Conservation (phyloP, 2,797 vertebrate genomes). For the Gephyroberyx darwinii region DNA sequence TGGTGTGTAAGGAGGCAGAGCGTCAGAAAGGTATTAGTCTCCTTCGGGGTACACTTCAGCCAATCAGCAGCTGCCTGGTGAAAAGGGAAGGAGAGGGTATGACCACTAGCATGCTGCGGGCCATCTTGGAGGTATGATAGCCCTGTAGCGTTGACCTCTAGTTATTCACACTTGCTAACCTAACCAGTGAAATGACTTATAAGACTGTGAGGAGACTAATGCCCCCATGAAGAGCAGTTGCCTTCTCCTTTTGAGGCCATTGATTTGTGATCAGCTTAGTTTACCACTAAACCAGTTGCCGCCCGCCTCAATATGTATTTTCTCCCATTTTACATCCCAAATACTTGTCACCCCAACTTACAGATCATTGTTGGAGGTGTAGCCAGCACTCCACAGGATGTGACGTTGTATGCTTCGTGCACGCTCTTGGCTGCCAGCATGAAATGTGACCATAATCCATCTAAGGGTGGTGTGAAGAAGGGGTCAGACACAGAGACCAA, state of each 20-base stretch:
- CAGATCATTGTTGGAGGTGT: constrained; percentile 95
- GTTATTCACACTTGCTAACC: background rate
- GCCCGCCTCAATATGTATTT: background rate
- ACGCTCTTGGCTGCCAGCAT: constrained; percentile 90
- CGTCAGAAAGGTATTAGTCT: constrained; percentile 89
- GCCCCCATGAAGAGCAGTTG: background rate
- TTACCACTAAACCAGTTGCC: background rate
- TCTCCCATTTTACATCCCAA: background rate
- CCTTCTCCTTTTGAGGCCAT: background rate
- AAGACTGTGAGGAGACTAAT: background rate
- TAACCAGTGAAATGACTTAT: background rate
- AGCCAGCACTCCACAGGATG: constrained; percentile 90
- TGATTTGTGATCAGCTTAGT: constrained; percentile 5
- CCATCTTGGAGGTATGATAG: constrained; percentile 90
- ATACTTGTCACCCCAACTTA: constrained; percentile 15
- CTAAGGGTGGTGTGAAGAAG: constrained; percentile 26
- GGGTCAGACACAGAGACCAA: constrained; percentile 56
- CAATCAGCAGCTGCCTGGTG: constrained; percentile 91
- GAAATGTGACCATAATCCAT: constrained; percentile 53
- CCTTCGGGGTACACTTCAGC: constrained; percentile 88
- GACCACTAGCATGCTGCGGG: constrained; percentile 94
- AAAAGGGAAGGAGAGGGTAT: constrained; percentile 87
- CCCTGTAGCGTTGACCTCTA: background rate
- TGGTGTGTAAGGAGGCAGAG: constrained; percentile 94
- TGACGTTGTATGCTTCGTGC: constrained; percentile 89